Evolutionary conservation across 1,140 invertebrate genomes (phyloP), one percentile per base, ranked within the genome.

Genomic region (Ips nitidus): DNA sequence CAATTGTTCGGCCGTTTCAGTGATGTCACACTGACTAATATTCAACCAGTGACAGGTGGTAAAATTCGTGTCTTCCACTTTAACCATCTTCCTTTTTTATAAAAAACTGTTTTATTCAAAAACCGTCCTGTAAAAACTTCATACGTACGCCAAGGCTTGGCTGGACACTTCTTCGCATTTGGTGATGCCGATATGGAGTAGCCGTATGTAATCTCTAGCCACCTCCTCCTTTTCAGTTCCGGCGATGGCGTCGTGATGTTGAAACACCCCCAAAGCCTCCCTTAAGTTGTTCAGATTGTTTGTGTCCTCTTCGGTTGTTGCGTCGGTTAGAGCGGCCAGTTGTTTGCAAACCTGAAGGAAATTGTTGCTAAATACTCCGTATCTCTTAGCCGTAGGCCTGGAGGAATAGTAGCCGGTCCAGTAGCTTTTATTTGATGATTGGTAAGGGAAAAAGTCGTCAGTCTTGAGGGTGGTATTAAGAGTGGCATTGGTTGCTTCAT

Each of bases 401-500:
- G 91, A 93, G 1, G 89, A 91, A 77, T 89, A 95, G 78, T 91
- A 95, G 0, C 93, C 93, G 1, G 91, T 92, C 93, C 92, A 95
- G 77, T 90, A 94, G 0, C 86, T 85, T 74, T 91, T 86, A 1
- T 82, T 77, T 60, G 86, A 84, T 72, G 85, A 86, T 1, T 89
- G 90, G 77, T 94, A 94, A 0, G 93, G 92, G 50, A 94, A 87
- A 52, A 86, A 86, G 74, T 94, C 92, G 73, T 92, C 89, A 4
- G 79, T 81, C 77, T 90, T 90, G 47, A 79, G 80, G 67, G 84
- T 69, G 1, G 47, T n/a, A 1, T 68, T 37, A 2, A 82, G 42
- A 67, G 82, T 80, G 3, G 47, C 66, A 38, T 60, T 59, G 45
- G 57, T 60, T 0, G 52, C 72, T 45, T 77, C 65, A 74, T 88